Base-by-base conservation (phyloP, 2,888 invertebrate genomes). In the Dugesia japonica region DNA sequence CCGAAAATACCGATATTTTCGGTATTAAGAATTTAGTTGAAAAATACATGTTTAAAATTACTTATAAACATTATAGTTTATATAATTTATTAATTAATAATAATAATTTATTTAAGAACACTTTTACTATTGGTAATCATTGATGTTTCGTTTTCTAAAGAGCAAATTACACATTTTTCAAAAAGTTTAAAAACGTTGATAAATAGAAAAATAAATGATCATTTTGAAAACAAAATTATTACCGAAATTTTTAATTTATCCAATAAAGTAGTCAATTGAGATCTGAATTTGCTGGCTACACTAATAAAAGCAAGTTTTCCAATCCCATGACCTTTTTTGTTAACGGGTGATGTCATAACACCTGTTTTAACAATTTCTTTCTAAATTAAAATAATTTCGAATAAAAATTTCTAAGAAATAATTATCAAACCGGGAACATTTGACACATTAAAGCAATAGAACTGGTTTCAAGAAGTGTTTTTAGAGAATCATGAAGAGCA, bases 211-310 rank as follows among this genome's bases (percentile, higher is more conserved):
- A n/a, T n/a, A n/a, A n/a, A n/a, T n/a, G n/a, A n/a, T n/a, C n/a
- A n/a, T n/a, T n/a, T n/a, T n/a, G 31, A 31, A 31, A 31, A 31
- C 4, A 13, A 31, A 7, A 31, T 0, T 80, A 83, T 81, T 79
- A 86, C 87, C 80, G 95, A 97, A 82, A 89, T 89, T 80, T 89
- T 89, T 23, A 97, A 85, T 84, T 97, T 98, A 79, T 94, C 92
- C 91, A 97, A 92, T 0, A 97, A 87, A 81, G 90, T 90, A 1
- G 89, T 88, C 79, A 97, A 87, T 84, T 97, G 97, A 0, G 89
- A 88, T 82, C 94, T 91, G 86, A 97, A 97, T 87, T 97, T 97
- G 81, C 90, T 91, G 28, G 94, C 94, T 0, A 98, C 95, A 76
- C 94, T 94, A 81, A 92, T 92, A 83, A 94, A 93, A 78, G 83